Conservation (phyloP, 2,888 invertebrate genomes). For the Eueremaeus valkanovi region DNA sequence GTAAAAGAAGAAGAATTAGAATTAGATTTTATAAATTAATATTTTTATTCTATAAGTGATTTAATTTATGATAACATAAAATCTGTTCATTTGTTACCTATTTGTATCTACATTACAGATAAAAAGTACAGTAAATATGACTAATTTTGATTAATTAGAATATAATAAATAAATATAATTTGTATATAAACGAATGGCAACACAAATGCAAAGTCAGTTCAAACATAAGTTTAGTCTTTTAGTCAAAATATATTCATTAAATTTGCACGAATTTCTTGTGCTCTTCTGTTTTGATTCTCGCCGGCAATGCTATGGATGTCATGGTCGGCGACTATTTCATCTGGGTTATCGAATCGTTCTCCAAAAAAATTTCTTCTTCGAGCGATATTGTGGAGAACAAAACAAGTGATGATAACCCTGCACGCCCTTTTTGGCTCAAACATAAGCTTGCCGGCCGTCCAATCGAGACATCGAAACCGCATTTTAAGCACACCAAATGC, state of each 20-base stretch:
- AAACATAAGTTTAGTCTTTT: neutral
- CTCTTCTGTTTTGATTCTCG: neutral
- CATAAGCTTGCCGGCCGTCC: neutral
- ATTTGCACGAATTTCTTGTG: neutral
- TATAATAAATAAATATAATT: no score
- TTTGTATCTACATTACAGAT: no score
- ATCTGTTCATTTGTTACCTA: no score
- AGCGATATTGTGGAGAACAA: slow-evolving; percentile 15
- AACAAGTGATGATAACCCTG: neutral
- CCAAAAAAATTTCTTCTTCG: neutral
- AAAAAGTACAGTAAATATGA: no score
- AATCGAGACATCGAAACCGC: slow-evolving; percentile 9
- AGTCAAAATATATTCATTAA: neutral
- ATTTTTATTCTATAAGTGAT: no score
- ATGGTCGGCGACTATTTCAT: neutral
- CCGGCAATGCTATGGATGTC: neutral
- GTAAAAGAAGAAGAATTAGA: no score
- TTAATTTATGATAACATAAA: no score
- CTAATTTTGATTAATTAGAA: no score
- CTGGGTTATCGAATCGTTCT: neutral
- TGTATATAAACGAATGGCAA: no score
- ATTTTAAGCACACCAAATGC: slow-evolving; percentile 22
- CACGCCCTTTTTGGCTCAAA: neutral
- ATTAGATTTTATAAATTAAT: no score
- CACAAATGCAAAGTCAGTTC: no score